These are phyloP conservation scores for Pomacea canaliculata DNA, from an alignment of 2,888 invertebrate species.

Conservation along the genomic window DNA sequence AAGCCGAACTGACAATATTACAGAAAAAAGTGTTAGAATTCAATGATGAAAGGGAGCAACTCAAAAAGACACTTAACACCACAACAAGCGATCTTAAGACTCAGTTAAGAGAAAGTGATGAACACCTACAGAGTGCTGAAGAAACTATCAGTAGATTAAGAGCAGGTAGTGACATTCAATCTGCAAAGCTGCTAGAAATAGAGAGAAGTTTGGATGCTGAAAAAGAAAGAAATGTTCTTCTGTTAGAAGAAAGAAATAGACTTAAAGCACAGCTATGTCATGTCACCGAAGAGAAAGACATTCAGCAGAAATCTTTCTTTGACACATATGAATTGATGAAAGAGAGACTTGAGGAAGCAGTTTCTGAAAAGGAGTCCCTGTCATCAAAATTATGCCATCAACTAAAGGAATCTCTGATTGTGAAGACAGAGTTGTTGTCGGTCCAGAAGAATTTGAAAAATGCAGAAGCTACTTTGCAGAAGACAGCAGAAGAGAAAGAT, in stretches of 20 bases:
- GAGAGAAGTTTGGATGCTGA: not conserved
- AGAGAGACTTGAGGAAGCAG: slow-evolving; percentile 1
- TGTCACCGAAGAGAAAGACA: slow-evolving; percentile 10
- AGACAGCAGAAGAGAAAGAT: slow-evolving; percentile 8
- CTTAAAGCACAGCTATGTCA: not conserved
- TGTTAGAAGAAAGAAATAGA: slow-evolving; percentile 2
- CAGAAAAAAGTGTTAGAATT: slow-evolving; percentile 13
- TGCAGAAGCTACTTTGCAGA: slow-evolving; percentile 9
- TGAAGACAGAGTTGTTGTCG: not conserved
- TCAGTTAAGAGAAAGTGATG: not conserved
- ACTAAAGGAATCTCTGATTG: not conserved
- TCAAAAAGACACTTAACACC: not conserved
- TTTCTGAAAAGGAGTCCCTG: slow-evolving; percentile 12
- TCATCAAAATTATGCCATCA: not conserved
- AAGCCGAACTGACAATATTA: slow-evolving; percentile 19
- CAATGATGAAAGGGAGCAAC: slow-evolving; percentile 3
- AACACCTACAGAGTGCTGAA: not conserved
- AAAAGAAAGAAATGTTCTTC: not conserved
- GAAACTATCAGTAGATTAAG: not conserved
- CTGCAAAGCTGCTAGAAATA: not conserved
- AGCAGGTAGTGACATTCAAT: not conserved
- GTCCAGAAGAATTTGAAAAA: slow-evolving; percentile 14
- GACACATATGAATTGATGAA: slow-evolving; percentile 4
- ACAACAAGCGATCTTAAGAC: not conserved
- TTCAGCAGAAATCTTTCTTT: not conserved